Evolutionary conservation across 2,888 invertebrate genomes (phyloP).

Genomic region (Dryomyza anilis): DNA sequence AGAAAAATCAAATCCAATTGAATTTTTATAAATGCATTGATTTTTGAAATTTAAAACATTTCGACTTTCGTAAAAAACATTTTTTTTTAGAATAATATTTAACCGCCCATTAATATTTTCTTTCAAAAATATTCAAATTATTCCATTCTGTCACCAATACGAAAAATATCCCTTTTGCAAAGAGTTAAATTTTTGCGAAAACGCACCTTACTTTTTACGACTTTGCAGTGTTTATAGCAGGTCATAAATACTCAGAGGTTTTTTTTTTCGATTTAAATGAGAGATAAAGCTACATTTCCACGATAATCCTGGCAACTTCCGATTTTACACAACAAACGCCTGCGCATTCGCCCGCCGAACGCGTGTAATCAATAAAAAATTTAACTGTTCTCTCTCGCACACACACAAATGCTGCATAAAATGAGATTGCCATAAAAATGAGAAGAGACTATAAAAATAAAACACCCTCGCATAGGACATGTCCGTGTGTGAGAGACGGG

Average conservation of each 20-base stretch:
- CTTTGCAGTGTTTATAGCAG: conserved; percentile 15
- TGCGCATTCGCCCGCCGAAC: conserved; percentile 5
- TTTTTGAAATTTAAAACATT: no score
- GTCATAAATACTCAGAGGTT: conserved; percentile 1
- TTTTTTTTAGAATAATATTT: no score
- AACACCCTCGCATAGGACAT: not conserved
- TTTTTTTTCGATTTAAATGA: not conserved
- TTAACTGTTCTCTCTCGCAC: conserved; percentile 1
- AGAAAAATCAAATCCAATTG: no score
- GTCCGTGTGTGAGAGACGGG: no score
- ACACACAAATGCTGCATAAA: conserved; percentile 15
- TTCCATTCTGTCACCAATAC: no score
- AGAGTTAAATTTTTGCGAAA: not conserved
- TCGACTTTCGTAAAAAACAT: no score
- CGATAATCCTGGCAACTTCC: conserved; percentile 13
- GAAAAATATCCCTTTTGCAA: no score
- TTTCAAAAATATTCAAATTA: no score
- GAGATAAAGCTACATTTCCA: not conserved
- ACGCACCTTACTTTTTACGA: conserved; percentile 10
- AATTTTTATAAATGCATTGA: no score
- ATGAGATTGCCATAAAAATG: conserved; percentile 14
- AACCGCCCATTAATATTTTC: no score
- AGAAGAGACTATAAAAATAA: no score
- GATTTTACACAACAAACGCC: not conserved
- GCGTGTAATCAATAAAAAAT: conserved; percentile 12